Evolutionary conservation across 2,888 invertebrate species (phyloP).

Genomic region (Xanthorhoe designata): DNA sequence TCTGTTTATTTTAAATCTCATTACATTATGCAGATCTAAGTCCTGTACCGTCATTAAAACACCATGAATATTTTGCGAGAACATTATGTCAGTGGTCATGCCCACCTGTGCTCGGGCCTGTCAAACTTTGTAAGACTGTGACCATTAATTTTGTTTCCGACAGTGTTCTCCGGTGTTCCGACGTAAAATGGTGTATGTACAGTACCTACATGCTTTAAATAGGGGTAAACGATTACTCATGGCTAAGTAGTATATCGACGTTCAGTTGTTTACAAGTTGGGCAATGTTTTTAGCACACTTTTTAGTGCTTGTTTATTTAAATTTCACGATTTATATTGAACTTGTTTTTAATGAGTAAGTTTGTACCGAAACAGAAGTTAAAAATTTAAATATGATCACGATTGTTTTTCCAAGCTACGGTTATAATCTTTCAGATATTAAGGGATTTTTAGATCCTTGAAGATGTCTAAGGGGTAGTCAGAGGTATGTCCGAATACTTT

Average conservation of each 20-base stretch:
- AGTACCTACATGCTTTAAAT: constrained; percentile 26
- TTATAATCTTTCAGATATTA: no score
- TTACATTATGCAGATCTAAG: constrained; percentile 42
- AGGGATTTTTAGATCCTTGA: no score
- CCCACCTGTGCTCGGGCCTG: constrained; percentile 44
- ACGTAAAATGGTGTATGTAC: constrained; percentile 33
- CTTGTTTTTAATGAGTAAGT: background rate
- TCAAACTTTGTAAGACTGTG: constrained; percentile 39
- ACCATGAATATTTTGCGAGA: constrained; percentile 46
- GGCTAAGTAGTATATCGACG: constrained; percentile 21
- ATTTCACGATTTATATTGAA: background rate
- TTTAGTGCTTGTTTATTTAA: background rate
- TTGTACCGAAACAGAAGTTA: no score
- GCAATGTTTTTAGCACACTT: background rate
- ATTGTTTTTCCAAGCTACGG: no score
- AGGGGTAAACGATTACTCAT: constrained; percentile 22
- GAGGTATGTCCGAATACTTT: no score
- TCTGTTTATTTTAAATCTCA: constrained; percentile 41
- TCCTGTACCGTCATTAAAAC: constrained; percentile 46
- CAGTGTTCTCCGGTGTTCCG: constrained; percentile 33
- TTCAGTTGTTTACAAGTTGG: constrained; percentile 16
- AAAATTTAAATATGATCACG: no score
- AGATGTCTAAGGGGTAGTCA: no score
- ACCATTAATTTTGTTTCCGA: constrained; percentile 43
- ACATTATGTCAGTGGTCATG: constrained; percentile 45